phyloP scores from a whole-genome alignment of 2,113 vertebrate species.

The Tenrec ecaudatus region DNA sequence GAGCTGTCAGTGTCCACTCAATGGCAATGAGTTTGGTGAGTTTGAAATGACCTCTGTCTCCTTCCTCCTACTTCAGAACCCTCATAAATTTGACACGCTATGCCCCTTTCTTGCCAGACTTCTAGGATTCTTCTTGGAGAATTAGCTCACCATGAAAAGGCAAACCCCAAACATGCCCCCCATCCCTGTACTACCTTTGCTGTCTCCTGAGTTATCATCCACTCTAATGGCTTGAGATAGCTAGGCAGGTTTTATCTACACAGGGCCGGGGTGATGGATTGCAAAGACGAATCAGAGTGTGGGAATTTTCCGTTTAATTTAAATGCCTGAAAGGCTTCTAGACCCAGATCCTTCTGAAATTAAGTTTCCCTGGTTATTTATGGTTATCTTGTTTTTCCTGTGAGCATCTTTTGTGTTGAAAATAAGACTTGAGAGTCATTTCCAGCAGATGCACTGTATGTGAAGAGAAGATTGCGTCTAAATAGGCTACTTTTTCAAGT shows the following conservation, averaged over 20 bases:
- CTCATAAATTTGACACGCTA: not conserved
- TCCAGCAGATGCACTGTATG: not conserved
- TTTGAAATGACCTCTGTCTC: not conserved
- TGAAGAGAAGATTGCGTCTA: slow-evolving; percentile 64
- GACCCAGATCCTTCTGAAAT: slow-evolving; percentile 59
- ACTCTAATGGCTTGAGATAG: not conserved
- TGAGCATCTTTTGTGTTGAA: slow-evolving; percentile 47
- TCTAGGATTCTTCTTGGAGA: not conserved
- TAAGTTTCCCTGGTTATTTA: slow-evolving; percentile 37
- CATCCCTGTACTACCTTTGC: not conserved
- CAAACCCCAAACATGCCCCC: not conserved
- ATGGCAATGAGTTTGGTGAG: too few relatives aligned
- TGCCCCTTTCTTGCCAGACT: not conserved
- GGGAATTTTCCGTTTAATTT: slow-evolving; percentile 27
- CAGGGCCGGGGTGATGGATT: not conserved
- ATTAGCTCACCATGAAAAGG: not conserved
- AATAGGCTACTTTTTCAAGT: slow-evolving; percentile 73
- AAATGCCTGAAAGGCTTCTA: slow-evolving; percentile 28
- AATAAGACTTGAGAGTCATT: slow-evolving; percentile 52
- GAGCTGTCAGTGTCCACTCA: too few relatives aligned
- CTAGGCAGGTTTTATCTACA: not conserved
- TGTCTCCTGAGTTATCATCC: not conserved
- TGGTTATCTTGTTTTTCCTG: slow-evolving; percentile 40
- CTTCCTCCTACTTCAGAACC: not conserved
- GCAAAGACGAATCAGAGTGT: not conserved